Evolutionary conservation across 2,113 vertebrate genomes (phyloP).

Genomic region (Myrmecophaga tridactyla): DNA sequence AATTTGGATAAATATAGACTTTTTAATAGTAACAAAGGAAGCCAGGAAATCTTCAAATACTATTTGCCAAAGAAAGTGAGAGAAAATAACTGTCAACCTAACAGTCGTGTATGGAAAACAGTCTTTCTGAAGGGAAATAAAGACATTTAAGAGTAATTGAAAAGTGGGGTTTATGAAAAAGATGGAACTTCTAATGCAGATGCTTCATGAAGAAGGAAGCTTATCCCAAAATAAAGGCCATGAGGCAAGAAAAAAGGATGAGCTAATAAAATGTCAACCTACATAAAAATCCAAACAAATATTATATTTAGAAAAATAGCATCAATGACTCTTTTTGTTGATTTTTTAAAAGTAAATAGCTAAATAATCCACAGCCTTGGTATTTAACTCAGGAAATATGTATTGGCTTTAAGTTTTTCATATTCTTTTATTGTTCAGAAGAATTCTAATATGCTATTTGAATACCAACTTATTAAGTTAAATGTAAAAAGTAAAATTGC

Average conservation of each 20-base stretch:
- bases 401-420: background rate
- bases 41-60: background rate
- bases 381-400: background rate
- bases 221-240: background rate
- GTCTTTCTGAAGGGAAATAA: background rate
- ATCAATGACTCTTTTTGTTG: background rate
- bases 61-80: background rate
- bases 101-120: background rate
- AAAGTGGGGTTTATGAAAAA: background rate
- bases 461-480: background rate
- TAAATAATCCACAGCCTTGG: background rate
- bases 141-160: background rate
- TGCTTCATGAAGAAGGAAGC: background rate
- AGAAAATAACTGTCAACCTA: background rate
- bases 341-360: too few species aligned
- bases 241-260: background rate
- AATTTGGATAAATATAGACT: background rate
- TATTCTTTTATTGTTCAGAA: background rate
- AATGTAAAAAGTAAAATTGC: background rate
- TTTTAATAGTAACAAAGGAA: background rate
- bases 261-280: background rate
- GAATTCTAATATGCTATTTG: background rate
- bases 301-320: background rate
- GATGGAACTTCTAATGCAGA: background rate
- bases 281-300: background rate